Conservation (phyloP, 2,797 vertebrate genomes). For the Myripristis murdjan region DNA sequence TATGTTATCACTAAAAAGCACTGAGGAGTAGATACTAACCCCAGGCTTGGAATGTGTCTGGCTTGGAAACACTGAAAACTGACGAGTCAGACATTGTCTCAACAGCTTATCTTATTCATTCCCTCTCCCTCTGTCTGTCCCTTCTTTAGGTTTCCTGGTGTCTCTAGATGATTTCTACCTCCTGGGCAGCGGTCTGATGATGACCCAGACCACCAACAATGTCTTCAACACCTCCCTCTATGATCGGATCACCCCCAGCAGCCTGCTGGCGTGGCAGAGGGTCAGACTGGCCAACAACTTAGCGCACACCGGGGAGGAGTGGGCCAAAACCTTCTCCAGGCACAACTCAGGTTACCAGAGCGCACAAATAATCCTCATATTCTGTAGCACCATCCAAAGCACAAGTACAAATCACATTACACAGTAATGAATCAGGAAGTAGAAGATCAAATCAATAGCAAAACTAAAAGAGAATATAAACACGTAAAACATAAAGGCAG, state of each 20-base stretch:
- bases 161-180: constrained; percentile 95
- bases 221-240: constrained; percentile 89
- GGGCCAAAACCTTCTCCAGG: constrained; percentile 89
- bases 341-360: constrained; percentile 90
- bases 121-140: constrained; percentile 16
- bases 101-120: background rate
- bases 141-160: constrained; percentile 88
- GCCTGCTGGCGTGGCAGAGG: constrained; percentile 93
- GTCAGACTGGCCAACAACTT: constrained; percentile 92
- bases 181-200: constrained; percentile 87
- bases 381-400: background rate
- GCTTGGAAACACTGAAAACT: too few species aligned
- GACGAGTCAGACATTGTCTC: background rate
- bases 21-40: too few species aligned
- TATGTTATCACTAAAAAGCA: too few species aligned
- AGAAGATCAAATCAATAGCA: background rate
- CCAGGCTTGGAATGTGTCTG: too few species aligned
- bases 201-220: constrained; percentile 94
- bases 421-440: background rate
- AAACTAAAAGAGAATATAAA: too few species aligned
- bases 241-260: constrained; percentile 81
- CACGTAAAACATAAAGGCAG: too few species aligned
- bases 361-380: background rate
- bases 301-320: constrained; percentile 86
- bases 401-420: background rate